Evolutionary conservation across 2,113 vertebrate genomes (phyloP), one percentile per base, ranked within the genome.

Genomic region (Prochilodus magdalenae): DNA sequence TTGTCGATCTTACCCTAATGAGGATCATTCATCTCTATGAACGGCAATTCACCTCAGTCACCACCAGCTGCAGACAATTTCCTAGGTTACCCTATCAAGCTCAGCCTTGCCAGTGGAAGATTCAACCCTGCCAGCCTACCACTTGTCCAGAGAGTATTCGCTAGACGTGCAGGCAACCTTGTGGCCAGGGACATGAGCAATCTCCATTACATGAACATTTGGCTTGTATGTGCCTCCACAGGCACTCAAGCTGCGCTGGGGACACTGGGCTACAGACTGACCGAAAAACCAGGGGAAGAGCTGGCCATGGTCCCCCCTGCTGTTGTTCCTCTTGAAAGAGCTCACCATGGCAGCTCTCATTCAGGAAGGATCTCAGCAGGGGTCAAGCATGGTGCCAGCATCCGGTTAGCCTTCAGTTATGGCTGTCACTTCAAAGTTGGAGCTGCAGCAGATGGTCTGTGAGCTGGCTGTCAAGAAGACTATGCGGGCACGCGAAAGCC

Each of bases 341-440:
- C 22, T 60, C n/a, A 60, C 24, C 7, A 60, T 60, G n/a, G 57
- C 22, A 60, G 22, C 57, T 26, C n/a, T n/a, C 4, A 12, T 60
- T 60, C 57, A 60, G 22, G 57, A 60, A 60, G 57, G 14, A 60
- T 60, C n/a, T n/a, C 57, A 60, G 57, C 57, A 60, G 57, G 57
- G 57, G 57, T 60, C 57, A 60, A 60, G 57, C 22, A 1, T 60
- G 57, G 57, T 10, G 22, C n/a, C 57, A 60, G 57, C 57, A 11
- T 26, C 57, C 57, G 10, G 8, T 24, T 15, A 60, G 57, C 57
- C 57, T 60, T 60, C 57, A 60, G 53, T 57, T n/a, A 57, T 57
- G 53, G 53, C 53, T 57, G 53, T 57, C 53, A 57, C 20, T 57
- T 1, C 53, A 22, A 20, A n/a, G 53, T 57, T 57, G 53, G 53